Evolutionary conservation across 2,797 vertebrate genomes (phyloP), one percentile per base, ranked within the genome.

Genomic region (Brachyrhaphis roseni): DNA sequence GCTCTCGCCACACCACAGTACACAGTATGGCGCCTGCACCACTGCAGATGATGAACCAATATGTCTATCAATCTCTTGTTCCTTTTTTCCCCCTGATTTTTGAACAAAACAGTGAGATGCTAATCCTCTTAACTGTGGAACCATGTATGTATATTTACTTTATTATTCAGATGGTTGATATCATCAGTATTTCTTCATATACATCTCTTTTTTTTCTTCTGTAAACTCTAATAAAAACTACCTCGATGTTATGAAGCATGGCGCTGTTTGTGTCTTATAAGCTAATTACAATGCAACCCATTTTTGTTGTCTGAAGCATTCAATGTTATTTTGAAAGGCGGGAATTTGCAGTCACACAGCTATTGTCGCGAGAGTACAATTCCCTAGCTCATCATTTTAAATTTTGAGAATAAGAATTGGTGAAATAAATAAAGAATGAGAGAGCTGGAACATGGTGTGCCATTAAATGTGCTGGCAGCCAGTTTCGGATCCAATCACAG

Each of bases 401-500:
- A 43, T 4, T 66, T 1, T 68, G 6, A 68, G 20, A 11, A 23
- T 18, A 18, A 26, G 31, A 11, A 26, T n/a, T 20, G 18, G 45
- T 20, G n/a, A 47, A 28, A 62, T 4, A 73, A 43, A 78, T 68
- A 10, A 20, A 39, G 39, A 68, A 23, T 68, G 31, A 45, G 41
- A 62, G 39, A 74, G 68, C 70, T 77, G 20, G 62, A 82, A 81
- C 28, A 71, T 39, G 41, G 34, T 80, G 41, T 77, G 62, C 73
- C 80, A 75, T 36, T 57, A 86, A 84, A 78, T 79, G 77, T 72
- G 81, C 72, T 84, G 78, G 82, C 85, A 89, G 80, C 81, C 12
- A 46, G 78, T 82, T 66, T 78, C 26, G 18, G 72, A 83, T 81
- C 62, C 74, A 5, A 20, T 74, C 74, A 74, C 43, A 5, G 31